Conservation (phyloP, 2,888 invertebrate species). For the Minunthozetes semirufus region DNA sequence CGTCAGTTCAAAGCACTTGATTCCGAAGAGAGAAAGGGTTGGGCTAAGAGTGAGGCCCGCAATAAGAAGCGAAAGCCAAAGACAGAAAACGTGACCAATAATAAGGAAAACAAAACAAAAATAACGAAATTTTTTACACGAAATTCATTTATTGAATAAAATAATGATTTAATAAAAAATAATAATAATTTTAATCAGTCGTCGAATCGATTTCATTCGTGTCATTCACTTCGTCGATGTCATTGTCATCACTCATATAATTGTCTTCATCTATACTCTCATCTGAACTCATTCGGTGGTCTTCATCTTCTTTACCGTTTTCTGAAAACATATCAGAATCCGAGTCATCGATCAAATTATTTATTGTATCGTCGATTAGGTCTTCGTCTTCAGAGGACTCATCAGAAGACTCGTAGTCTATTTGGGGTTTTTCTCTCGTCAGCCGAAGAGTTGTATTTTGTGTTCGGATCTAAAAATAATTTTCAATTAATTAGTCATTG, state of each 20-base stretch:
- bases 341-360: conserved; percentile 29
- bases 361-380: conserved; percentile 25
- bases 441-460: neutral
- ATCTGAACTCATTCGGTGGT: neutral
- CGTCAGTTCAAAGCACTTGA: conserved; percentile 36
- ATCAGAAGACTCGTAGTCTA: conserved; percentile 28
- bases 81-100: neutral
- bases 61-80: neutral
- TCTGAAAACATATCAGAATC: conserved; percentile 3
- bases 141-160: conserved; percentile 18
- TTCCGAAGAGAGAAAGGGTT: conserved; percentile 31
- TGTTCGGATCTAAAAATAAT: neutral
- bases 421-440: neutral
- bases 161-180: neutral
- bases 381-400: conserved; percentile 33
- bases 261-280: conserved; percentile 2
- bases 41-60: neutral
- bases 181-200: neutral
- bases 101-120: conserved; percentile 14
- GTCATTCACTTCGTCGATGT: neutral
- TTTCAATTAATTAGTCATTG: too few species aligned
- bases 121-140: conserved; percentile 31
- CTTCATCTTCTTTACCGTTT: conserved; percentile 25
- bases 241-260: neutral
- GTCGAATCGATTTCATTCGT: conserved; percentile 1